These are phyloP conservation scores for Prolemur simus DNA, from an alignment of 2,113 vertebrate species.

Conservation along the genomic window DNA sequence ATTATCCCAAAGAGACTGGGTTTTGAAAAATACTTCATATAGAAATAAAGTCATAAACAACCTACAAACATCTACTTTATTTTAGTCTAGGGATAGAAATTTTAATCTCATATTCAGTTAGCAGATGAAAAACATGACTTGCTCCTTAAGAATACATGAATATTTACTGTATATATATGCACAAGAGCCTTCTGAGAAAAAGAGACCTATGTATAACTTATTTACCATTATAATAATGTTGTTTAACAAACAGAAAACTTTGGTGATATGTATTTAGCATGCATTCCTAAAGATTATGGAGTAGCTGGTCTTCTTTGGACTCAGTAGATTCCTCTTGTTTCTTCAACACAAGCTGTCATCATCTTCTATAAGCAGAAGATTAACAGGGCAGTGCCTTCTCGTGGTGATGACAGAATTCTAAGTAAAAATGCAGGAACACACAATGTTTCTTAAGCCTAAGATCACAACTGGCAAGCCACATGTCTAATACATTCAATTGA, in stretches of 20 bases:
- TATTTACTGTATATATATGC: background rate
- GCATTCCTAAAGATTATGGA: background rate
- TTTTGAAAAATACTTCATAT: background rate
- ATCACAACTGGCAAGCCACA: background rate
- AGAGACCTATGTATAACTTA: background rate
- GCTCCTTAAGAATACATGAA: background rate
- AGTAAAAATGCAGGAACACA: background rate
- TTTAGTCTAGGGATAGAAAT: background rate
- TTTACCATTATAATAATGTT: background rate
- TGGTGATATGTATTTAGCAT: background rate
- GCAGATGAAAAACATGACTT: background rate
- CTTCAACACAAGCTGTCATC: background rate
- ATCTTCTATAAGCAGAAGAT: background rate
- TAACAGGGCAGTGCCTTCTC: background rate
- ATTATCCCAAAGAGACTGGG: background rate
- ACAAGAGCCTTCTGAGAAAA: background rate
- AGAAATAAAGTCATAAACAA: constrained; percentile 13
- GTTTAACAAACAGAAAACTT: background rate
- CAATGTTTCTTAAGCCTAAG: background rate
- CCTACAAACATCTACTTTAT: background rate
- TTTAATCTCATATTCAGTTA: background rate
- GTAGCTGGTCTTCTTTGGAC: background rate
- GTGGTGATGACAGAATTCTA: background rate
- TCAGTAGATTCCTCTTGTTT: background rate
- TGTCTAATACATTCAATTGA: background rate